Percentiles rank a stretch among this genome's conserved stretches.
Conservation (phyloP, 1,140 invertebrate species). For the Copidosoma floridanum region DNA sequence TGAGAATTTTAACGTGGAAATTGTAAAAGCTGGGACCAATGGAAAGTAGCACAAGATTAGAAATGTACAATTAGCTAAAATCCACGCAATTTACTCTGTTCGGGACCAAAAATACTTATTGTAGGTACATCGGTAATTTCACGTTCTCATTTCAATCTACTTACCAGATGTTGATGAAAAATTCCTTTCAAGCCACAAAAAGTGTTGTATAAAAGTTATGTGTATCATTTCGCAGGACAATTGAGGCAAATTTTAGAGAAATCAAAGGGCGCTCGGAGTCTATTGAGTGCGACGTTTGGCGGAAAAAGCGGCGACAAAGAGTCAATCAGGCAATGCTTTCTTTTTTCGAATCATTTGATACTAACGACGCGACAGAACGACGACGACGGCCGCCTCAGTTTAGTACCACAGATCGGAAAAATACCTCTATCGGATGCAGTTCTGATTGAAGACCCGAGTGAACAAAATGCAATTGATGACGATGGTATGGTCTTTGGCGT, state of each 20-base stretch:
- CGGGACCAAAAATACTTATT: no score
- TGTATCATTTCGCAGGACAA: slow-evolving; percentile 57
- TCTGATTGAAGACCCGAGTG: slow-evolving; percentile 77
- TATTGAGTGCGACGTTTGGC: slow-evolving; percentile 63
- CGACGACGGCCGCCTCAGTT: slow-evolving; percentile 76
- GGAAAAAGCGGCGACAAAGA: slow-evolving; percentile 66
- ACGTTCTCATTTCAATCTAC: no score
- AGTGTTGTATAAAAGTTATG: no score
- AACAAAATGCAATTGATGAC: slow-evolving; percentile 62
- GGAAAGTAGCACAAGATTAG: no score
- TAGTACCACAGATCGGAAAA: slow-evolving; percentile 79
- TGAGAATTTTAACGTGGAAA: no score
- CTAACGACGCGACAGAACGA: slow-evolving; percentile 68
- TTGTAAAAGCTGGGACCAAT: no score
- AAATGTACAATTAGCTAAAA: no score
- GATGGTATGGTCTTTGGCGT: no score
- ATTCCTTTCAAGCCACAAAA: no score
- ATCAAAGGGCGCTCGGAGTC: slow-evolving; percentile 59
- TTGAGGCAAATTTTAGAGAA: slow-evolving; percentile 72
- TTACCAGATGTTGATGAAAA: no score
- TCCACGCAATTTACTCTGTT: no score
- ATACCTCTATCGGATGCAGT: slow-evolving; percentile 81
- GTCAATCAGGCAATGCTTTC: slow-evolving; percentile 75
- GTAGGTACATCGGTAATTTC: no score
- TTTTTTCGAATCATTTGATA: slow-evolving; percentile 86